Evolutionary conservation across 2,797 vertebrate genomes (phyloP), one percentile per base, ranked within the genome.

Genomic region (Diplodus puntazzo): DNA sequence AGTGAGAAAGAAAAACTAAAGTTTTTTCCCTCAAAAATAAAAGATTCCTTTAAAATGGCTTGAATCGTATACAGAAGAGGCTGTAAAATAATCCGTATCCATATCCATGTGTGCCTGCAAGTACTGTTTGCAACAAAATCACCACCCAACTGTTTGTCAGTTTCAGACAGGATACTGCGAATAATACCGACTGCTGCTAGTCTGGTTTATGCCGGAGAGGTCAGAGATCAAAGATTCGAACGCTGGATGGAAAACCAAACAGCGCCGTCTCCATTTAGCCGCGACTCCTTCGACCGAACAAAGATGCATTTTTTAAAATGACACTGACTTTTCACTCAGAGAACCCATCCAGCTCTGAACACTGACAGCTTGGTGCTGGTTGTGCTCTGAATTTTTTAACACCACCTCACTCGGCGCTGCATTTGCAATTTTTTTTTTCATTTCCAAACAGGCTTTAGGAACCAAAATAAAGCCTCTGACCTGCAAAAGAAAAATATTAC

Each of bases 321-420:
- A 63, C 61, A 34, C 76, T 2, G 69, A 18, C 43, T 61, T 79
- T 63, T 70, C 39, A 67, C 48, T 42, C 27, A 14, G 25, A 77
- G 52, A 60, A 82, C 67, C 10, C 34, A 43, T 54, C 17, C 1
- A 4, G 30, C 66, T 75, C 68, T 57, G 52, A 59, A 73, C 48
- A 57, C 16, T 75, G 18, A 58, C 45, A 18, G 21, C 5, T 1
- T 4, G 21, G n/a, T 27, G 64, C 5, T 18, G 39, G 21, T n/a
- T 52, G 8, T 73, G 60, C 49, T 64, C 25, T 83, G 75, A 85
- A 80, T 77, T 53, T 73, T 62, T 76, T 2, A 87, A 76, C 54
- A 62, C 11, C 1, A 12, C 48, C 45, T 54, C 54, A 12, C 21
- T 70, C 25, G 61, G 30, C 48, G 60, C 30, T 60, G 61, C 70